These are phyloP conservation scores for Panthera leo DNA, from an alignment of 2,113 vertebrate species.

Conservation along the genomic window DNA sequence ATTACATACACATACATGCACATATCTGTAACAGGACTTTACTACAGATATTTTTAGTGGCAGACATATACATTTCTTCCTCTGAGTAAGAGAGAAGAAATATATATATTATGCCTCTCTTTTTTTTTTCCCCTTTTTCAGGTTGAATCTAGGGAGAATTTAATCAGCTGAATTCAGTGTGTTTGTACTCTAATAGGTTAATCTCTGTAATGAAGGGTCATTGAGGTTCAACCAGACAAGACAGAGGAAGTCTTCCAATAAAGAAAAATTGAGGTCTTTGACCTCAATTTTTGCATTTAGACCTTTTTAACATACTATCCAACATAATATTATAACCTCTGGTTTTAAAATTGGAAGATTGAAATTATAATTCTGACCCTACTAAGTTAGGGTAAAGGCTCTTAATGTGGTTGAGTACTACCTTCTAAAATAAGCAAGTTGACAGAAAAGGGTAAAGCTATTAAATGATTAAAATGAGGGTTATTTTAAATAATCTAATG, in stretches of 20 bases:
- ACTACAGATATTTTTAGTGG: background rate
- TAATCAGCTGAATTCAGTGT: slow-evolving; percentile 66
- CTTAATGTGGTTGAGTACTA: slow-evolving; percentile 52
- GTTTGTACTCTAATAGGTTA: slow-evolving; percentile 71
- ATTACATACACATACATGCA: background rate
- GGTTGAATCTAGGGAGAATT: slow-evolving; percentile 41
- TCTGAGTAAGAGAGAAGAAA: background rate
- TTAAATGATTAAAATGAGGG: slow-evolving; percentile 43
- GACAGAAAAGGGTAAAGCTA: slow-evolving; percentile 60
- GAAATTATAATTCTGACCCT: slow-evolving; percentile 80
- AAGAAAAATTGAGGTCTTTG: slow-evolving; percentile 83
- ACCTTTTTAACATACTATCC: slow-evolving; percentile 78
- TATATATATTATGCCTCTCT: background rate
- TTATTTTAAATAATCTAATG: slow-evolving; percentile 42
- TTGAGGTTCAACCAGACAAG: slow-evolving; percentile 74
- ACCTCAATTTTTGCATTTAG: slow-evolving; percentile 84
- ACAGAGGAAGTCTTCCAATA: slow-evolving; percentile 60
- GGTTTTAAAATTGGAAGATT: slow-evolving; percentile 72
- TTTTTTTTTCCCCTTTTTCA: background rate
- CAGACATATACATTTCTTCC: background rate
- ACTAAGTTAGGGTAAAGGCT: slow-evolving; percentile 32
- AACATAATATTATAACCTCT: slow-evolving; percentile 83
- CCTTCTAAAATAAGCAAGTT: slow-evolving; percentile 76
- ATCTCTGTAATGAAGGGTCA: slow-evolving; percentile 76
- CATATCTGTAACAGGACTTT: background rate